These are phyloP conservation scores for Sardina pilchardus DNA, from an alignment of 2,113 vertebrate species.

Conservation along the genomic window DNA sequence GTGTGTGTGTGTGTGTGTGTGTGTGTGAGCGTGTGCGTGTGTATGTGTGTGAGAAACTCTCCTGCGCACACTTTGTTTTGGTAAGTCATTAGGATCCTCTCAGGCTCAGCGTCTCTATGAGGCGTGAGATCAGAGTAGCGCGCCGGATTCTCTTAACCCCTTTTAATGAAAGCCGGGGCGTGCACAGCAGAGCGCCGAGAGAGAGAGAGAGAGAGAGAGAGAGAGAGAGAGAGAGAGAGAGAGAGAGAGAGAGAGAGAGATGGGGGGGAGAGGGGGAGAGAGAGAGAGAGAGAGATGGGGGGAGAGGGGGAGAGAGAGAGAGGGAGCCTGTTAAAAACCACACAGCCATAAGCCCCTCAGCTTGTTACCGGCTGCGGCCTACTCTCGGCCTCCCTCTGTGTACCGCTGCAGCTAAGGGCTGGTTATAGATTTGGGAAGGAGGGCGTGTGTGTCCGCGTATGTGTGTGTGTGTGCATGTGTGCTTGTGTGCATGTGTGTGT, in stretches of 20 bases:
- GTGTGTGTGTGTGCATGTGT: background rate
- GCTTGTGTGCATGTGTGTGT: too few relatives aligned
- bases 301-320: too few relatives aligned
- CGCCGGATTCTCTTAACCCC: conserved; percentile 37
- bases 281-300: too few relatives aligned
- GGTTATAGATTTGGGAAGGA: background rate
- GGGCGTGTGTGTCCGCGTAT: background rate
- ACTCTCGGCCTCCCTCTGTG: background rate
- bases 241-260: too few relatives aligned
- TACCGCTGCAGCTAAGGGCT: background rate
- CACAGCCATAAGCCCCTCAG: background rate
- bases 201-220: background rate
- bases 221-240: too few relatives aligned
- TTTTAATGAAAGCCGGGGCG: conserved; percentile 4
- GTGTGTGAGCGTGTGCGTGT: background rate
- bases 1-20: background rate
- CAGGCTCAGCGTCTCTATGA: conserved; percentile 69
- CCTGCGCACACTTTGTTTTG: conserved; percentile 57
- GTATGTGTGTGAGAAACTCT: background rate
- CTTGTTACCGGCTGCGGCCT: background rate
- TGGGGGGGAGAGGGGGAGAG: too few relatives aligned
- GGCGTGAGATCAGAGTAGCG: conserved; percentile 72
- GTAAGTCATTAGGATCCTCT: conserved; percentile 70
- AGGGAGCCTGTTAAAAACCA: background rate
- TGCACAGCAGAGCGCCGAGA: conserved; percentile 30